Evolutionary conservation across 2,888 invertebrate species (phyloP).

Genomic region (Seladonia tumulorum): DNA sequence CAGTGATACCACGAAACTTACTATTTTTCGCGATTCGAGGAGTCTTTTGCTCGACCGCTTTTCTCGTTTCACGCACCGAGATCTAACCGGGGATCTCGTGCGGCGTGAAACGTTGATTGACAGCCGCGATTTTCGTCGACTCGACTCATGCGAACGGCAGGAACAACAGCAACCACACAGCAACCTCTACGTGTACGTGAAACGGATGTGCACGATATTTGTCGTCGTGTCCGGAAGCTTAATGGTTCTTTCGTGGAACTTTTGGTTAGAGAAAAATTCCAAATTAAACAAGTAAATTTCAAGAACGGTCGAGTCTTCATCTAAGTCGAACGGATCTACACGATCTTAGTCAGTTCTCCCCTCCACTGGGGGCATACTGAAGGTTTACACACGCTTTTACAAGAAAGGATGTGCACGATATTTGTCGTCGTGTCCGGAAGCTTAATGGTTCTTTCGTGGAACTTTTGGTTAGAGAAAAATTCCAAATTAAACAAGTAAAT

Average conservation of each 20-base stretch:
- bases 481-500: too few relatives aligned
- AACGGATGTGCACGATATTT: background rate
- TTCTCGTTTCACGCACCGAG: background rate
- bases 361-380: too few relatives aligned
- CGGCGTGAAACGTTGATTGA: background rate
- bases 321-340: too few relatives aligned
- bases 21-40: background rate
- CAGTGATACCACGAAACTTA: conserved; percentile 48
- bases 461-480: too few relatives aligned
- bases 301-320: too few relatives aligned
- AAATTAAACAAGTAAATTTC: too few relatives aligned
- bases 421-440: background rate
- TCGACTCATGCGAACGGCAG: background rate
- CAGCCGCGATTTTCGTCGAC: background rate
- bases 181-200: background rate
- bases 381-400: too few relatives aligned
- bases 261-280: too few relatives aligned
- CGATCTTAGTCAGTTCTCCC: too few relatives aligned
- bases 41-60: background rate
- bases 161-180: background rate
- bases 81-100: background rate
- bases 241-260: too few relatives aligned
- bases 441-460: too few relatives aligned
- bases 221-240: background rate
- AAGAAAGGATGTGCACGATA: background rate